Evolutionary conservation across 2,888 invertebrate species (phyloP).

Genomic region (Synergus japonicus): DNA sequence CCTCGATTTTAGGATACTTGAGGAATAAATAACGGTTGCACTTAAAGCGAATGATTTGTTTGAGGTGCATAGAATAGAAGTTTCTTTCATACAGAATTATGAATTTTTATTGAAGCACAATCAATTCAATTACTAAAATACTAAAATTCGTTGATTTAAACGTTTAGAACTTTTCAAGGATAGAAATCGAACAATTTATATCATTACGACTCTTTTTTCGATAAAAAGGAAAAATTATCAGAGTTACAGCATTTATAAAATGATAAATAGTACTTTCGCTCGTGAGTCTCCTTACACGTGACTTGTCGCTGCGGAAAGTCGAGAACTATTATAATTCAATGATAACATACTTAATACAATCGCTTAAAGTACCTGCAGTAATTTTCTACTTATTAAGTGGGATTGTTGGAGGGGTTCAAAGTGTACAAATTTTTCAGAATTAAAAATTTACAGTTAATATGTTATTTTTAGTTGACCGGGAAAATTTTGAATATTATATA

Average conservation of each 20-base stretch:
- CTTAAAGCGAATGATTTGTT: not conserved
- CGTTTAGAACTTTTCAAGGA: no score
- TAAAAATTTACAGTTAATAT: not conserved
- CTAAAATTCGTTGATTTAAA: no score
- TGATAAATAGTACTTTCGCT: not conserved
- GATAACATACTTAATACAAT: constrained; percentile 32
- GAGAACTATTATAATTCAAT: constrained; percentile 33
- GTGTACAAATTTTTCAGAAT: constrained; percentile 9
- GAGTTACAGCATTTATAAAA: no score
- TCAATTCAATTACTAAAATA: no score
- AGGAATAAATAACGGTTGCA: not conserved
- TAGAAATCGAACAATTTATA: no score
- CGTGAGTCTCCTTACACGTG: constrained; percentile 1
- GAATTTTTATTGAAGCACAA: no score
- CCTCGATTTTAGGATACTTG: not conserved
- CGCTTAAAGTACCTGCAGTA: constrained; percentile 9
- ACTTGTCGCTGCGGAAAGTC: not conserved
- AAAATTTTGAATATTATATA: no score
- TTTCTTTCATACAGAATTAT: no score
- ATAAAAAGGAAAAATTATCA: no score
- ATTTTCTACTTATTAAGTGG: not conserved
- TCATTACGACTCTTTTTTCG: no score
- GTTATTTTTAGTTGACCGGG: no score
- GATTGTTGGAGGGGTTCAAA: constrained; percentile 6
- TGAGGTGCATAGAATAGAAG: not conserved